Base-by-base conservation (phyloP, 2,113 vertebrate genomes). In the Semnopithecus entellus region DNA sequence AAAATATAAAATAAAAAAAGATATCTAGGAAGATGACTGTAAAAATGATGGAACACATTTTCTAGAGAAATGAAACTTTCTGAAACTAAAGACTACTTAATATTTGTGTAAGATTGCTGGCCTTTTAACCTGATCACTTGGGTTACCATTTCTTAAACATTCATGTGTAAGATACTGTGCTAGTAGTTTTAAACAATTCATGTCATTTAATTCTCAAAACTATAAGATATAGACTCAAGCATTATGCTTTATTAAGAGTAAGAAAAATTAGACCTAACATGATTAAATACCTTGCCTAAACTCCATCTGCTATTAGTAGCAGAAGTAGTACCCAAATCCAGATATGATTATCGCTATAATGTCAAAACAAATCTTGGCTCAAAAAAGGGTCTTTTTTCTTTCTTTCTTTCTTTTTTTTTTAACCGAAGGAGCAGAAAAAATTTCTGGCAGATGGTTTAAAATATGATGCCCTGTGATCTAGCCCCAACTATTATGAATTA, bases 161-260 rank as follows among this genome's bases (percentile, higher is more conserved):
- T 52, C n/a, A 48, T n/a, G n/a, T 73, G 2, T 2, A 70, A 87
- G 59, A 59, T 7, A 35, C 9, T 72, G 2, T 79, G 68, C 6
- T 89, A 40, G 85, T 43, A 64, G 55, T 40, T 90, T 75, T 45
- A 61, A 87, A 87, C 8, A 87, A 35, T 35, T 64, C 40, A 38
- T 92, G 40, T 68, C 22, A 61, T 27, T 97, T 82, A 92, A 70
- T 92, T 85, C n/a, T 90, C 16, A 81, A 52, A 94, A 75, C 10
- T 23, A 5, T 92, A 79, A 55, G 20, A 72, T 57, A 18, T 76
- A 52, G 23, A 55, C 8, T 80, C 32, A 82, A 79, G 30, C 4
- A 64, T 73, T 83, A 40, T 72, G 5, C 20, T 93, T 78, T 82
- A 35, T 84, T 88, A 93, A 68, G 38, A 93, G 91, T 73, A 57